Evolutionary conservation across 2,113 vertebrate species (phyloP).

Genomic region (Marmota flaviventris): DNA sequence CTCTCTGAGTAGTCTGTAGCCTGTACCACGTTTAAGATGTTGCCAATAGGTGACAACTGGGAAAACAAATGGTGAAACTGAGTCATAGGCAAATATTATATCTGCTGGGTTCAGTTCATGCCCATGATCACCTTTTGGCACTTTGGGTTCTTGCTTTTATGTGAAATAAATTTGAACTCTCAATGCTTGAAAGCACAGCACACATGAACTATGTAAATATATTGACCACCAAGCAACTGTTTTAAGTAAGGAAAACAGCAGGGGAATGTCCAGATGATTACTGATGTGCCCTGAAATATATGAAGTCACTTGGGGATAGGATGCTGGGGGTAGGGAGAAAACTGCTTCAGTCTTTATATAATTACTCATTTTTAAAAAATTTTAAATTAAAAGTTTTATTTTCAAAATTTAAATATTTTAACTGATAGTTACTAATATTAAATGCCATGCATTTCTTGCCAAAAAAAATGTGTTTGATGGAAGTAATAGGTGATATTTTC

Average conservation of each 20-base stretch:
- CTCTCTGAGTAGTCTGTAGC: background rate
- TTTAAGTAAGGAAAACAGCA: constrained; percentile 49
- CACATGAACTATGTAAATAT: constrained; percentile 28
- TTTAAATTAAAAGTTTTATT: background rate
- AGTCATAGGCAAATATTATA: background rate
- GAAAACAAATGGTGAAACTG: background rate
- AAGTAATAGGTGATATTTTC: background rate
- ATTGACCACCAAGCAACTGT: constrained; percentile 42
- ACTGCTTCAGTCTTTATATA: background rate
- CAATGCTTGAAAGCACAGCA: constrained; percentile 63
- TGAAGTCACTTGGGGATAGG: background rate
- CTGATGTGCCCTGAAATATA: background rate
- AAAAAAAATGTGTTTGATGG: background rate
- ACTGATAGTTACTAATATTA: background rate
- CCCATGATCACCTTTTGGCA: background rate
- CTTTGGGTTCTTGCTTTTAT: constrained; percentile 43
- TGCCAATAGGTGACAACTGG: background rate
- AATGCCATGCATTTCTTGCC: background rate
- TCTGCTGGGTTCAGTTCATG: background rate
- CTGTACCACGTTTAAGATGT: background rate
- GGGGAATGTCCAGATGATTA: background rate
- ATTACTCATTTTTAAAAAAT: background rate
- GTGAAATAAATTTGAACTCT: constrained; percentile 59
- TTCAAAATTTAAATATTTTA: background rate
- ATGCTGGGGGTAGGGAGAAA: background rate